Evolutionary conservation across 2,113 vertebrate genomes (phyloP).

Genomic region (Phaethornis superciliosus): DNA sequence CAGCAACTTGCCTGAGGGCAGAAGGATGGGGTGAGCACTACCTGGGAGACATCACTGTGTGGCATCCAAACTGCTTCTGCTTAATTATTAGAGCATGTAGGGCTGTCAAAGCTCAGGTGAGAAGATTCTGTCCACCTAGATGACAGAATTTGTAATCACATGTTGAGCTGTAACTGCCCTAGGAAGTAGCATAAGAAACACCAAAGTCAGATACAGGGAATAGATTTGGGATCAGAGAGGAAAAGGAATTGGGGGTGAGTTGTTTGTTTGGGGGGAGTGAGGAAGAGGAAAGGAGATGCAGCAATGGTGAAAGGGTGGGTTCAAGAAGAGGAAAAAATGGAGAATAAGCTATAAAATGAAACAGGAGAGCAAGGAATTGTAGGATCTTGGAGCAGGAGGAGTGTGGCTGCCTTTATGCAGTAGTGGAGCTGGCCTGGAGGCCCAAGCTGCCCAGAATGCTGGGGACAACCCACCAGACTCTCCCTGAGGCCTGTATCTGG

Average conservation of each 20-base stretch:
- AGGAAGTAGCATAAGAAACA: background rate
- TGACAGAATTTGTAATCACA: background rate
- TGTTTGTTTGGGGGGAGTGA: background rate
- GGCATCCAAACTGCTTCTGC: background rate
- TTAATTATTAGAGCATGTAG: background rate
- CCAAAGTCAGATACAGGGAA: background rate
- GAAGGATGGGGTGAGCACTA: background rate
- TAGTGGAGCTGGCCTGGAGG: background rate
- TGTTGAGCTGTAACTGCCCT: background rate
- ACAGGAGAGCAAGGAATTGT: background rate
- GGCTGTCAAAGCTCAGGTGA: background rate
- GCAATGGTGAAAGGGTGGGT: background rate
- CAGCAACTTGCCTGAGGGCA: background rate
- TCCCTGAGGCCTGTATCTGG: background rate
- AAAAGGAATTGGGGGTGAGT: background rate
- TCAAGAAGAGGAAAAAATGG: background rate
- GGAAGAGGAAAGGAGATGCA: background rate
- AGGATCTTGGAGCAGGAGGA: background rate
- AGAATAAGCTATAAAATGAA: background rate
- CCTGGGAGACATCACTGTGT: background rate
- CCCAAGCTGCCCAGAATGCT: background rate
- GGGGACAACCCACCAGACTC: background rate
- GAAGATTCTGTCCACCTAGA: background rate
- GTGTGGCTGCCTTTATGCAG: background rate
- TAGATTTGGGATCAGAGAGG: background rate